Evolutionary conservation across 2,888 invertebrate species (phyloP).

Genomic region (Parnassius orleans): DNA sequence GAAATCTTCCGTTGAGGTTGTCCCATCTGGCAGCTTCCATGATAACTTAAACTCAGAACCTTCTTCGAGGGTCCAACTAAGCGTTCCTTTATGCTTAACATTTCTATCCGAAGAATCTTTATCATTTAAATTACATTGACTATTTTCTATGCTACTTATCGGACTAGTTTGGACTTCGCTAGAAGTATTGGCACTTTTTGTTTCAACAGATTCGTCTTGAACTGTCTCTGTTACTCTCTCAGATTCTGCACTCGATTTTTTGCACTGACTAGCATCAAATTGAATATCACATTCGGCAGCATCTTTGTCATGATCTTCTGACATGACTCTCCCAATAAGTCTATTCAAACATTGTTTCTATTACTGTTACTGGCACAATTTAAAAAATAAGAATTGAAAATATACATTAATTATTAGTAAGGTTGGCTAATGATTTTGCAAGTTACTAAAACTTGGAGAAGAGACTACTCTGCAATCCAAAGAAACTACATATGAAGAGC

Average conservation of each 20-base stretch:
- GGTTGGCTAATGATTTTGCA: not conserved
- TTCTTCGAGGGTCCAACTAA: slow-evolving; percentile 66
- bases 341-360: slow-evolving; percentile 40
- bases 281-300: slow-evolving; percentile 47
- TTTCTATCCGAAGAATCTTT: slow-evolving; percentile 28
- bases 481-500: slow-evolving; percentile 8
- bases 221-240: slow-evolving; percentile 32
- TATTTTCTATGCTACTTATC: slow-evolving; percentile 44
- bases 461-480: slow-evolving; percentile 3
- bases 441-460: slow-evolving; percentile 5
- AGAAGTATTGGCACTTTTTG: slow-evolving; percentile 56
- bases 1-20: slow-evolving; percentile 65
- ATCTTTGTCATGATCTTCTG: slow-evolving; percentile 61
- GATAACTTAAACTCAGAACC: slow-evolving; percentile 60
- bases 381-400: not conserved
- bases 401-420: not conserved
- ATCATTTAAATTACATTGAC: slow-evolving; percentile 37
- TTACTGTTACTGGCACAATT: slow-evolving; percentile 14
- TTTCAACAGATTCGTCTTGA: slow-evolving; percentile 29
- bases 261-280: slow-evolving; percentile 40
- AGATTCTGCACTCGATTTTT: slow-evolving; percentile 36
- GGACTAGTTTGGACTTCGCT: slow-evolving; percentile 47
- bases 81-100: slow-evolving; percentile 27
- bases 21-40: slow-evolving; percentile 73
- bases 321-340: slow-evolving; percentile 59